A percentile compares a stretch with the other conserved stretches of the same genome.
phyloP scores from a whole-genome alignment of 2,797 vertebrate species.

The Smutsia gigantea region DNA sequence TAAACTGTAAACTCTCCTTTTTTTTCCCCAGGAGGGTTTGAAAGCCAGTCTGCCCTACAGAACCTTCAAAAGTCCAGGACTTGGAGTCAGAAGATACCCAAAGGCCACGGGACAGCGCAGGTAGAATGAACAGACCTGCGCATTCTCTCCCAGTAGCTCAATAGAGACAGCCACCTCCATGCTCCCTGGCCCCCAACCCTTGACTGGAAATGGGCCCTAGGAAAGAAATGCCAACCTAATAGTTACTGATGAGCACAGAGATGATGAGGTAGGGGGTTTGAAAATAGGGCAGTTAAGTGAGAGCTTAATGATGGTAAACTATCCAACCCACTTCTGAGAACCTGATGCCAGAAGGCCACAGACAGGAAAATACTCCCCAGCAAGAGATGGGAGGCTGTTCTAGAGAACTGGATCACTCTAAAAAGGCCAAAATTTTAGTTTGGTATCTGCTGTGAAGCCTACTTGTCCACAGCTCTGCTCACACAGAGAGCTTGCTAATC shows the following conservation, averaged over 20 bases:
- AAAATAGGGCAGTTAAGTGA: neutral
- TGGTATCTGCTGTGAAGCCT: neutral
- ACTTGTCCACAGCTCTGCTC: neutral
- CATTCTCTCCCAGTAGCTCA: neutral
- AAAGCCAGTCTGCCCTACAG: neutral
- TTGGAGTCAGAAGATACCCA: neutral
- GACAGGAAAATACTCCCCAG: neutral
- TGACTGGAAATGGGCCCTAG: neutral
- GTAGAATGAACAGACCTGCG: neutral
- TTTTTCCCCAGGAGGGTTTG: neutral
- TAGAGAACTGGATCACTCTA: neutral
- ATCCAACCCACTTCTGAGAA: neutral
- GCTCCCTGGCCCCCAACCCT: neutral
- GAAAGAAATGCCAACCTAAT: neutral
- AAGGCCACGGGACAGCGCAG: neutral
- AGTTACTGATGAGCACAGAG: neutral
- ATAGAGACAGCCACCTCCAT: neutral
- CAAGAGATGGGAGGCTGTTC: neutral
- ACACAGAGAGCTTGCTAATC: neutral
- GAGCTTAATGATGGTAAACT: neutral
- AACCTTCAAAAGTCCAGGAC: neutral
- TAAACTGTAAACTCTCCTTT: neutral
- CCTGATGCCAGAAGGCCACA: neutral
- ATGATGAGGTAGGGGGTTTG: neutral
- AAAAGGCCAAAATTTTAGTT: neutral